Conservation (phyloP, 2,888 invertebrate species). For the Seira sanloemensis region DNA sequence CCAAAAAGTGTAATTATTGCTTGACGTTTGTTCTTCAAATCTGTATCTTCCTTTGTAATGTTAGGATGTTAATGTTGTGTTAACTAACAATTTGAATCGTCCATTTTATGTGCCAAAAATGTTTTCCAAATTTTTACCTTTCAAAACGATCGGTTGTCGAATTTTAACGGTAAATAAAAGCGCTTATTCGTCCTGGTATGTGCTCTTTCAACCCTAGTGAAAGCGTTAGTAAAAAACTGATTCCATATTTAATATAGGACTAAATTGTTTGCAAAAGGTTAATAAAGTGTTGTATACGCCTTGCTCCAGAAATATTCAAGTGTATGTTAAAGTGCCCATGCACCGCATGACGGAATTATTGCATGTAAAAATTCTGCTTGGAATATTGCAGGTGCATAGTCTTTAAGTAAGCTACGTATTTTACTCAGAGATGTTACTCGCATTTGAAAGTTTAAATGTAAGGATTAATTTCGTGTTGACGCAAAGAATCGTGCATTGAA, state of each 20-base stretch:
- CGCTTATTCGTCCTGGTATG: background rate
- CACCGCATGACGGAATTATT: background rate
- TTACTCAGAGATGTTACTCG: too few relatives aligned
- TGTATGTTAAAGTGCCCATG: background rate
- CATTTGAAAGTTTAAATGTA: background rate
- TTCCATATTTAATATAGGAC: background rate
- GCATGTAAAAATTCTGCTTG: background rate
- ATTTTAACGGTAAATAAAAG: background rate
- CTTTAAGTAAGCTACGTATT: too few relatives aligned
- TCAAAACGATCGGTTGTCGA: background rate
- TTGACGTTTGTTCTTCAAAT: background rate
- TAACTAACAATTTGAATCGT: background rate
- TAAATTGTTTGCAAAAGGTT: too few relatives aligned
- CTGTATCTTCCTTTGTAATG: background rate
- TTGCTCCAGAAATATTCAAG: background rate
- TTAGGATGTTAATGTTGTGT: background rate
- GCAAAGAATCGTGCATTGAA: too few relatives aligned
- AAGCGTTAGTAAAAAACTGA: background rate
- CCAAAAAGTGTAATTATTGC: background rate
- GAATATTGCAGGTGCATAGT: too few relatives aligned
- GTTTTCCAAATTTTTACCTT: background rate
- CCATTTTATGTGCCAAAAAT: slow-evolving; percentile 13
- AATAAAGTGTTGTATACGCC: background rate
- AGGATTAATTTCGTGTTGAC: background rate
- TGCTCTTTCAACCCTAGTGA: background rate